These are phyloP conservation scores for Strigamia transsilvanica DNA, from an alignment of 2,888 invertebrate species.

Conservation along the genomic window DNA sequence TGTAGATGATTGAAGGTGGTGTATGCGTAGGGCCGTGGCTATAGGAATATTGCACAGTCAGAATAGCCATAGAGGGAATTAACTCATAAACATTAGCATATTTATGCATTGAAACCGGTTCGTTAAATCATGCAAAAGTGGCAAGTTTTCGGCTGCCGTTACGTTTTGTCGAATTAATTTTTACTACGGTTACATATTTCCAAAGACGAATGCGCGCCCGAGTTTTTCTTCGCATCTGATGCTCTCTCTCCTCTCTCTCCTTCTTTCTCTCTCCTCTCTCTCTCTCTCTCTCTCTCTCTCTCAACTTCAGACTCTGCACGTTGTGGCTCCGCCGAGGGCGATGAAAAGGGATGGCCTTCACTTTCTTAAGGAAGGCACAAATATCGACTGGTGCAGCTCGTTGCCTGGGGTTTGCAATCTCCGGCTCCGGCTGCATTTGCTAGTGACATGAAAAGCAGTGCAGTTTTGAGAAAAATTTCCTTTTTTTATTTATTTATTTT, in stretches of 20 bases:
- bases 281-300: neutral
- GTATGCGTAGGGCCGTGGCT: neutral
- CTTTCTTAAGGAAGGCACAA: neutral
- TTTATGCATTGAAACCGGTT: slow-evolving; percentile 23
- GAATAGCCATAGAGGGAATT: slow-evolving; percentile 12
- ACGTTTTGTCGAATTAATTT: neutral
- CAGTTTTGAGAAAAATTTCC: neutral
- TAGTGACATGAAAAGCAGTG: neutral
- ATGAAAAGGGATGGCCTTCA: slow-evolving; percentile 39
- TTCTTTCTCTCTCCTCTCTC: no score
- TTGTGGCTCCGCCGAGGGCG: slow-evolving; percentile 49
- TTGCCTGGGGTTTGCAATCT: neutral
- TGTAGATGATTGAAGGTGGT: slow-evolving; percentile 15
- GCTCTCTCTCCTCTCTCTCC: neutral
- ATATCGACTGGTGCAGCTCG: slow-evolving; percentile 23
- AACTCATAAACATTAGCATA: slow-evolving; percentile 16
- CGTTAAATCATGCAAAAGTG: slow-evolving; percentile 13
- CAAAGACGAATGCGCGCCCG: neutral
- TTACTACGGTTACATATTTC: neutral
- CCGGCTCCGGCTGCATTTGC: no score
- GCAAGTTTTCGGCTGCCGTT: neutral
- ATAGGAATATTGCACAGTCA: neutral
- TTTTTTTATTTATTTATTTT: neutral
- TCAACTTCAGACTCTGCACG: neutral
- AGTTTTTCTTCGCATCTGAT: neutral